These are phyloP conservation scores for Sardina pilchardus DNA, from an alignment of 2,113 vertebrate genomes.

Conservation along the genomic window DNA sequence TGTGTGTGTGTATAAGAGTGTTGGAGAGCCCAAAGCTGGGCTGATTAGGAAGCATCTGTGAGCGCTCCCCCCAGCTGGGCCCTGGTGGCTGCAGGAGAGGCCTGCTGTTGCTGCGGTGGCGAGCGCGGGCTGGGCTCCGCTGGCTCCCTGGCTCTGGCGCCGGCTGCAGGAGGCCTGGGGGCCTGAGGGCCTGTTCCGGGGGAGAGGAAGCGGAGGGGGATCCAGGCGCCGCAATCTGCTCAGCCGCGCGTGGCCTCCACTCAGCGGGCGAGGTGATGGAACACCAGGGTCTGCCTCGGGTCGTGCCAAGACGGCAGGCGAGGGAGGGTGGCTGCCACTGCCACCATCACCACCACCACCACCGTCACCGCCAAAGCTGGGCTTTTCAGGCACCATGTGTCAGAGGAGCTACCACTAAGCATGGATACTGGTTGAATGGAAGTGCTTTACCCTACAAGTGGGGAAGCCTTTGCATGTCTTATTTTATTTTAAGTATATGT, in stretches of 20 bases:
- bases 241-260: constrained; percentile 58
- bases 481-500: too few relatives aligned
- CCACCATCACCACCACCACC: background rate
- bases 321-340: background rate
- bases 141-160: constrained; percentile 19
- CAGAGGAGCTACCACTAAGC: background rate
- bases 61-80: background rate
- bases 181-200: constrained; percentile 3
- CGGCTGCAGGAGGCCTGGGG: constrained; percentile 36
- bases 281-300: constrained; percentile 50
- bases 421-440: background rate
- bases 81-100: background rate
- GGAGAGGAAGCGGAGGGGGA: constrained; percentile 23
- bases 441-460: background rate
- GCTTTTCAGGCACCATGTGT: constrained; percentile 12
- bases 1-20: background rate
- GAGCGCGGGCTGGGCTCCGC: too few relatives aligned
- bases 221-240: constrained; percentile 63
- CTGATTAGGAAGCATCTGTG: constrained; percentile 47
- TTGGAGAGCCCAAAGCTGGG: constrained; percentile 31
- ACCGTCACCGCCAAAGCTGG: background rate
- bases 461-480: too few relatives aligned
- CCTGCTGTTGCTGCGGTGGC: constrained; percentile 4
- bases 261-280: constrained; percentile 60
- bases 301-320: constrained; percentile 28